Percentiles rank a stretch among this genome's conserved stretches.
Evolutionary conservation across 1,140 invertebrate genomes (phyloP).

Genomic region (Drosophila trapezifrons): DNA sequence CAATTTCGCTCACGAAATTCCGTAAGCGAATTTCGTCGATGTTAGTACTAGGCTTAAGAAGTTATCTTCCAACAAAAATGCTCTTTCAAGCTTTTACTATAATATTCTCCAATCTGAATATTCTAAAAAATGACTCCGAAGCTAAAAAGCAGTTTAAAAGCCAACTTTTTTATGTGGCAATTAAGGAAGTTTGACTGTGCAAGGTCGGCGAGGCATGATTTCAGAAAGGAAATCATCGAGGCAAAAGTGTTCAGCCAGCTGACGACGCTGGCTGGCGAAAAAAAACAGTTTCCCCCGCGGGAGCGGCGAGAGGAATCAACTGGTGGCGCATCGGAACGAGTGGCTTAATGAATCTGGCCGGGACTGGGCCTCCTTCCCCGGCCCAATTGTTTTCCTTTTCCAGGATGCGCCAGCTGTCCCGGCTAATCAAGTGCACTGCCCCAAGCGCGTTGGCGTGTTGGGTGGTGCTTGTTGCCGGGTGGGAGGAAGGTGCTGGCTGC

Average conservation of each 20-base stretch:
- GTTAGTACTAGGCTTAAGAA: too few relatives aligned
- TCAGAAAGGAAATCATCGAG: conserved; percentile 49
- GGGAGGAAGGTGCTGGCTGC: not conserved
- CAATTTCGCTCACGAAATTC: too few relatives aligned
- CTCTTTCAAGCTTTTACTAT: not conserved
- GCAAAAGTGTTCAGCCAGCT: conserved; percentile 58
- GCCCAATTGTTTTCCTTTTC: conserved; percentile 42
- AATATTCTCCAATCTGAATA: not conserved
- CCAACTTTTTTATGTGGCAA: conserved; percentile 33
- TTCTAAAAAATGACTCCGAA: not conserved
- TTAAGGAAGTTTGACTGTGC: conserved; percentile 29
- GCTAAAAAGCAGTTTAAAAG: not conserved
- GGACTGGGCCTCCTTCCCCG: conserved; percentile 17
- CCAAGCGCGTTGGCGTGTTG: conserved; percentile 12
- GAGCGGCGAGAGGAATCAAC: conserved; percentile 39
- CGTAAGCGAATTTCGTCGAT: too few relatives aligned
- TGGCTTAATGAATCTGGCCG: conserved; percentile 62
- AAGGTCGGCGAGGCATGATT: conserved; percentile 9
- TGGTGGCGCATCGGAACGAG: conserved; percentile 51
- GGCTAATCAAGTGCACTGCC: conserved; percentile 73
- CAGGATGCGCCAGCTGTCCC: conserved; percentile 47
- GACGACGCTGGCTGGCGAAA: conserved; percentile 38
- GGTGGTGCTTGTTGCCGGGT: conserved; percentile 2
- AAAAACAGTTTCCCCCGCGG: conserved; percentile 26
- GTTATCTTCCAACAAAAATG: too few relatives aligned